These are phyloP conservation scores for Euplagia quadripunctaria DNA, from an alignment of 2,888 invertebrate species.

Conservation along the genomic window DNA sequence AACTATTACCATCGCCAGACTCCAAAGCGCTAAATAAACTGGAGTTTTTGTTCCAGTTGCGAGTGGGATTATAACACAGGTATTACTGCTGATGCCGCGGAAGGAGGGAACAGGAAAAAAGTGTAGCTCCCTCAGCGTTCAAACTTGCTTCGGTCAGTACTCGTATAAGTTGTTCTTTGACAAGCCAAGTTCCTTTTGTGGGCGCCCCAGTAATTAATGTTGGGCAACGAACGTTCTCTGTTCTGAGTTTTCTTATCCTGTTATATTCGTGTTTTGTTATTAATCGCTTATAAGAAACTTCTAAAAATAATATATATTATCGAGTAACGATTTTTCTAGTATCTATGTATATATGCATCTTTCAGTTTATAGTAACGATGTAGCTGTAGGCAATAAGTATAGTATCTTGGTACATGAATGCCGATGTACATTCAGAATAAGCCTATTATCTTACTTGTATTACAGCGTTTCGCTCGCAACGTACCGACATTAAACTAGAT, in stretches of 20 bases:
- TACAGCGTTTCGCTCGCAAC: slow-evolving; percentile 26
- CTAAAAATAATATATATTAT: slow-evolving; percentile 55
- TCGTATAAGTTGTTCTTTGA: slow-evolving; percentile 71
- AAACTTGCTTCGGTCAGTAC: slow-evolving; percentile 50
- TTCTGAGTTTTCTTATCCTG: slow-evolving; percentile 69
- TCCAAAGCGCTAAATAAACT: slow-evolving; percentile 68
- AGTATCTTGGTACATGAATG: slow-evolving; percentile 33
- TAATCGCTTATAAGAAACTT: slow-evolving; percentile 62
- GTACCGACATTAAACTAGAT: slow-evolving; percentile 11
- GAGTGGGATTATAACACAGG: slow-evolving; percentile 67
- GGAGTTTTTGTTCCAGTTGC: slow-evolving; percentile 63
- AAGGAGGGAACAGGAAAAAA: slow-evolving; percentile 55
- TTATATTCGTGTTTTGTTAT: slow-evolving; percentile 59
- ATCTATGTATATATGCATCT: slow-evolving; percentile 38
- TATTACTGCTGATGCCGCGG: slow-evolving; percentile 55
- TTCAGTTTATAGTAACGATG: slow-evolving; percentile 36
- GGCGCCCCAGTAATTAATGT: slow-evolving; percentile 75
- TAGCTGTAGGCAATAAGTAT: slow-evolving; percentile 38
- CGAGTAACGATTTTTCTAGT: slow-evolving; percentile 48
- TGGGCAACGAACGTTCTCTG: slow-evolving; percentile 63
- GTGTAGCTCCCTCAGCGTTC: slow-evolving; percentile 48
- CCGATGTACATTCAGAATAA: slow-evolving; percentile 30
- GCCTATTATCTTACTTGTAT: slow-evolving; percentile 32
- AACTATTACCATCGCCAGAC: slow-evolving; percentile 63
- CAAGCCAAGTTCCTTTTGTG: slow-evolving; percentile 71